phyloP scores from a whole-genome alignment of 2,113 vertebrate species.

The Coracopsis vasa region DNA sequence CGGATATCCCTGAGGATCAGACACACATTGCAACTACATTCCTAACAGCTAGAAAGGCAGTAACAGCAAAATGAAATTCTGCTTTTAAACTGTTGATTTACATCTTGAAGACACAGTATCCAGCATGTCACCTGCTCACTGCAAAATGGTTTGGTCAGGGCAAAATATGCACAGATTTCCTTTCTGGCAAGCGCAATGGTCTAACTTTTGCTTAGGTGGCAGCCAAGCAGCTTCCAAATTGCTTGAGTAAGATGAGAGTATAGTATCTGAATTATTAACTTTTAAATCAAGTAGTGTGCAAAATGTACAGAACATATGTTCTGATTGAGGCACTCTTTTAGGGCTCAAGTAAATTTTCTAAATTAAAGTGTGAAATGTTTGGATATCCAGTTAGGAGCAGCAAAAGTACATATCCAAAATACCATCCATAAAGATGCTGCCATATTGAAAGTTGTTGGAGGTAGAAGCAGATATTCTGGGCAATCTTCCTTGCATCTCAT shows the following conservation, averaged over 20 bases:
- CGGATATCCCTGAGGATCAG: background rate
- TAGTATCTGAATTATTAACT: background rate
- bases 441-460: background rate
- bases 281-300: background rate
- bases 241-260: background rate
- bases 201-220: background rate
- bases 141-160: background rate
- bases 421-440: background rate
- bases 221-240: background rate
- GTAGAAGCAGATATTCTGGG: background rate
- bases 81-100: background rate
- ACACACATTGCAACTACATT: background rate
- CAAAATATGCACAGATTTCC: background rate
- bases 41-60: background rate
- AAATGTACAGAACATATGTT: background rate
- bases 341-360: background rate
- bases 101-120: background rate
- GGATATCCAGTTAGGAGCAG: background rate
- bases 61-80: background rate
- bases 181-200: background rate
- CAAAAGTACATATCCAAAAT: background rate
- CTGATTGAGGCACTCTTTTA: background rate
- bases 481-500: background rate
- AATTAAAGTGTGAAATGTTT: background rate
- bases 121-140: background rate